Conservation (phyloP, 2,113 vertebrate species). For the Odontesthes bonariensis region DNA sequence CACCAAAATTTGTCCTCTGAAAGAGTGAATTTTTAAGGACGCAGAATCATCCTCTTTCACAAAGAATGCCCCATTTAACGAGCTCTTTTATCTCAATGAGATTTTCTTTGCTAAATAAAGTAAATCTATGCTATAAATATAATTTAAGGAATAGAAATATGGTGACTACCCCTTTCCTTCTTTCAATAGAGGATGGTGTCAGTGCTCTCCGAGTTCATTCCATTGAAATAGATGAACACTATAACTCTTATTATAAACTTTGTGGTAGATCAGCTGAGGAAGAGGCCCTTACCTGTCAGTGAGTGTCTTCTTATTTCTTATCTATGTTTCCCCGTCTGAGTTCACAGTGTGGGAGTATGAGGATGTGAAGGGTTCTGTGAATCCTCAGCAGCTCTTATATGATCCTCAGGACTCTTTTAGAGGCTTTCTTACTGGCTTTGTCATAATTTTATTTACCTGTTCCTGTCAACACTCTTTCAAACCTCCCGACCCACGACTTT, state of each 20-base stretch:
- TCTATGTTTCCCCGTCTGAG: background rate
- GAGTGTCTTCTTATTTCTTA: background rate
- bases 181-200: too few species aligned
- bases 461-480: slow-evolving; percentile 37
- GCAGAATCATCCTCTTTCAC: background rate
- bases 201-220: too few species aligned
- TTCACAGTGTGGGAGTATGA: slow-evolving; percentile 17
- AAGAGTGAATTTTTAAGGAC: background rate
- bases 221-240: too few species aligned
- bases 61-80: background rate
- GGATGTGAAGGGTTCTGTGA: slow-evolving; percentile 10
- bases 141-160: too few species aligned
- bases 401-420: slow-evolving; percentile 34
- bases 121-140: background rate
- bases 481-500: slow-evolving; percentile 25
- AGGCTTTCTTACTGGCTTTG: slow-evolving; percentile 14
- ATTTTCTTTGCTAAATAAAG: background rate
- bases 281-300: slow-evolving; percentile 31
- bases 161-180: too few species aligned
- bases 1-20: background rate
- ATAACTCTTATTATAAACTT: too few species aligned
- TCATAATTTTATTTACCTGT: slow-evolving; percentile 30
- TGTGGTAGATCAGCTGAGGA: background rate
- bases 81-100: background rate
- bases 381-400: slow-evolving; percentile 29